These are phyloP conservation scores for Rotaria macrura DNA, from an alignment of 2,888 invertebrate genomes.

Conservation along the genomic window DNA sequence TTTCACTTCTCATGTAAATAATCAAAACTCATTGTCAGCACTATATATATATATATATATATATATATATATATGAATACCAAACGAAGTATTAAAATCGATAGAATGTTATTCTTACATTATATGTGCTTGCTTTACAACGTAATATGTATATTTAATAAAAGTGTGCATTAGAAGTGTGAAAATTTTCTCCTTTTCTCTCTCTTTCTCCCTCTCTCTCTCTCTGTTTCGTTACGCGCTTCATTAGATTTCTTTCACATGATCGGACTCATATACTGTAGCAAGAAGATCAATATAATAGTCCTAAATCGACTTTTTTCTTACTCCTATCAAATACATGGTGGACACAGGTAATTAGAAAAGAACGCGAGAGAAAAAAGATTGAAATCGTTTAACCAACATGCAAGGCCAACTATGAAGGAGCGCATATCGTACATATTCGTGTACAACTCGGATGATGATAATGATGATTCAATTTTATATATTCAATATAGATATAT, in stretches of 20 bases:
- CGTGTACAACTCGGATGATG: background rate
- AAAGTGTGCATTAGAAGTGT: slow-evolving; percentile 4
- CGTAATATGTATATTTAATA: slow-evolving; percentile 15
- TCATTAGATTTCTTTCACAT: slow-evolving; percentile 3
- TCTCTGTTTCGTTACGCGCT: background rate
- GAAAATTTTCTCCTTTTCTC: background rate
- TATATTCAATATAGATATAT: background rate
- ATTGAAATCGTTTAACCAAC: slow-evolving; percentile 12
- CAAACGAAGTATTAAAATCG: slow-evolving; percentile 8
- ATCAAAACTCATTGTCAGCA: background rate
- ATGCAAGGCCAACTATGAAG: background rate
- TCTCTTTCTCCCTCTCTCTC: background rate
- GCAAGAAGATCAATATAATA: slow-evolving; percentile 11
- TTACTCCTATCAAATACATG: background rate
- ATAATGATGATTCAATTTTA: slow-evolving; percentile 15
- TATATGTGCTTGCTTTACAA: background rate
- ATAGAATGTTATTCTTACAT: background rate
- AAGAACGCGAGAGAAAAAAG: background rate
- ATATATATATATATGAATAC: background rate
- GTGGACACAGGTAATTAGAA: background rate
- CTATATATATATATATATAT: background rate
- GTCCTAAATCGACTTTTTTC: slow-evolving; percentile 3
- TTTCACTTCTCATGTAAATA: slow-evolving; percentile 8
- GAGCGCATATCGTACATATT: background rate
- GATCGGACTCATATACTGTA: background rate